Base-by-base conservation (phyloP, 2,797 vertebrate genomes). In the Myotis myotis region DNA sequence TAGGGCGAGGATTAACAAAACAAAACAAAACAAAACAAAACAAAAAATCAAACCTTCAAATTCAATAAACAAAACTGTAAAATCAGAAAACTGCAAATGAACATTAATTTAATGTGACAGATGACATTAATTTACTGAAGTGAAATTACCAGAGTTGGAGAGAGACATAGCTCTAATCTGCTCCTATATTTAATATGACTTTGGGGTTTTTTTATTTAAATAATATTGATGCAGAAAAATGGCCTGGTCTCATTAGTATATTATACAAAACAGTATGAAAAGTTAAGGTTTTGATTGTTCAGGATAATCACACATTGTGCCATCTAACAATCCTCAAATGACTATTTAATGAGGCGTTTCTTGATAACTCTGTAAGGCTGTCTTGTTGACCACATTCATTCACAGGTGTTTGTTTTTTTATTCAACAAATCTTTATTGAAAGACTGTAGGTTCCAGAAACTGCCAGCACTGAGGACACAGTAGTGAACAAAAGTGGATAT, bases 101-200 rank as follows among this genome's bases (percentile, higher is more conserved):
- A 72, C 47, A 51, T 41, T 51, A 51, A 87, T 72, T 74, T 60
- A 64, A 55, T 38, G 60, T 51, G 75, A 66, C 75, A 64, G 57
- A 75, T 94, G 44, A 87, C 49, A 57, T n/a, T 62, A 55, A 83
- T 88, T 87, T 80, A 71, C 41, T 89, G 83, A 91, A 76, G 82
- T 23, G 25, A 91, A 80, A 51, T 89, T 62, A 68, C 25, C 76
- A 36, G 41, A 70, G 64, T 89, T 83, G 75, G 13, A 76, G 53
- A 91, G 93, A 88, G 51, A 72, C 36, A 64, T 20, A 71, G 47
- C 47, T 96, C 47, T 80, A 44, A 64, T 62, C 88, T 64, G 36
- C 28, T 62, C 89, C 57, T 81, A 25, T 89, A 38, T 57, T 85
- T 51, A 85, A 74, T 80, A 22, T 64, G 62, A 85, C 66, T 91